Conservation (phyloP, 2,888 invertebrate genomes). For the Lymantria monacha region DNA sequence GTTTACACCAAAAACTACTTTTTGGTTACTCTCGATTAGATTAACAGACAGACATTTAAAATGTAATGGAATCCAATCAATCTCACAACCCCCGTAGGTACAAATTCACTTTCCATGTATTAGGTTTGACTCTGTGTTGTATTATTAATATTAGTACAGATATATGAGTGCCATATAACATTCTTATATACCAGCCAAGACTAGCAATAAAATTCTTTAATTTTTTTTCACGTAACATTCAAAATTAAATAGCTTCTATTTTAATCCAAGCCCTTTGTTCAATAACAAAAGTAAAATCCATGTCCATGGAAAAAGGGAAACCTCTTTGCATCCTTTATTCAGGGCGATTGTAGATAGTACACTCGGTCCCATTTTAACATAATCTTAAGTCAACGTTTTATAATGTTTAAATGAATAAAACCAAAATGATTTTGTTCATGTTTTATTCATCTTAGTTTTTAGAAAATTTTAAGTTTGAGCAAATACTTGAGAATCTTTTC, state of each 20-base stretch:
- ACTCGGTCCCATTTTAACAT: neutral
- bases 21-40: too few relatives aligned
- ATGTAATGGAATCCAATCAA: too few relatives aligned
- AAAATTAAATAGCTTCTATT: neutral
- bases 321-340: neutral
- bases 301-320: neutral
- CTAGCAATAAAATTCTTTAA: neutral
- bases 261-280: neutral
- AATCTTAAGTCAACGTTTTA: neutral
- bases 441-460: neutral
- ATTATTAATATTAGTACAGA: too few relatives aligned
- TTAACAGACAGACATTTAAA: too few relatives aligned
- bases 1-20: too few relatives aligned
- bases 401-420: neutral
- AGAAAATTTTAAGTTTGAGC: too few relatives aligned
- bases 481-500: too few relatives aligned
- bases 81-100: too few relatives aligned
- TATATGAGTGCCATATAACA: too few relatives aligned
- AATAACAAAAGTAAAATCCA: neutral
- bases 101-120: too few relatives aligned
- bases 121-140: too few relatives aligned
- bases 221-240: neutral
- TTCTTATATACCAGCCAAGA: neutral
- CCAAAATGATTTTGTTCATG: neutral
- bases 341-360: neutral